Base-by-base conservation (phyloP, 2,113 vertebrate genomes). In the Cricetomys ansorgei region DNA sequence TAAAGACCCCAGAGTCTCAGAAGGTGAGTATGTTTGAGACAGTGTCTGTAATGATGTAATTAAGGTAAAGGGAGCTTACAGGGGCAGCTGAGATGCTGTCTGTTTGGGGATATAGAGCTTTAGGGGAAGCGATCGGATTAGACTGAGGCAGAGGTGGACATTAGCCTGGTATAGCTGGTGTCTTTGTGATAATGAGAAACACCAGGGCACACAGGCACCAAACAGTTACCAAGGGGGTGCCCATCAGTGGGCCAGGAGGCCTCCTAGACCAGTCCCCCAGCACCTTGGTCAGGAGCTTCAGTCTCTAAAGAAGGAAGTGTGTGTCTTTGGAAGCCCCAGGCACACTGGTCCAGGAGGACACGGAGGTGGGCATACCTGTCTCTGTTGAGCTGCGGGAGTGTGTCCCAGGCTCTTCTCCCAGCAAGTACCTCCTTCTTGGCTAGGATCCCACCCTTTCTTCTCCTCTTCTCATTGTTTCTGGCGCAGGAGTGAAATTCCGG, bases 191-290 rank as follows among this genome's bases (percentile, higher is more conserved):
- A 86, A n/a, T 21, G 48, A 72, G 64, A 64, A 21, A 70, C 19
- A 21, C 7, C 40, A 87, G 29, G 43, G 13, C 29, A 55, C 21
- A 27, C 0, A 1, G 4, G 1, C 27, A 84, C 21, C n/a, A 23
- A 31, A 55, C 11, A 31, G 48, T 21, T 2, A n/a, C 17, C 15
- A 23, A 89, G 43, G 64, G 5, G 12, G 8, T 9, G 23, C 21
- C 17, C 3, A 3, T 48, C 31, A 69, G 1, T 3, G n/a, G 62
- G 48, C 31, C 64, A 45, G 86, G 64, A 67, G 34, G 9, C 57
- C 57, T 76, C 57, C 31, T 43, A 95, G 84, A 43, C 50, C 27
- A 75, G 9, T 27, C 15, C 34, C 25, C 57, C 1, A 11, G 69
- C 40, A 25, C 59, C 91, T 70, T 84, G 43, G 23, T 27, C 25